Base-by-base conservation (phyloP, 2,888 invertebrate genomes). In the Lasioglossum marginatum region DNA sequence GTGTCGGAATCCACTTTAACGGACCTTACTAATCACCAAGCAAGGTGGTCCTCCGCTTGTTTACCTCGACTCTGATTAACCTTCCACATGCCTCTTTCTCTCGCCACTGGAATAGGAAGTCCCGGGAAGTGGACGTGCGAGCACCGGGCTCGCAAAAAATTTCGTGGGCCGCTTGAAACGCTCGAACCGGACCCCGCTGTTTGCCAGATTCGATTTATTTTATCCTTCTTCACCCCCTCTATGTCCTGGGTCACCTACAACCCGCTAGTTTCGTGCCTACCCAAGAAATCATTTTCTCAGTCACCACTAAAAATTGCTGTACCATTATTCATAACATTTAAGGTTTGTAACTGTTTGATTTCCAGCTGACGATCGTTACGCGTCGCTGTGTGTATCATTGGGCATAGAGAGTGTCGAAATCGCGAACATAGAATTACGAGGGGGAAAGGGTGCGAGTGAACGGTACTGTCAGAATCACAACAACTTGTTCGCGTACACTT, bases 11-110 rank as follows among this genome's bases (percentile, higher is more conserved):
- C 88, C 88, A 91, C 91, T 91, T 91, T 92, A 92, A 92, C 92
- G 92, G 92, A 92, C 90, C 89, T 90, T 89, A 88, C 92, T 93
- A 94, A 94, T 94, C 93, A 93, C 91, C 89, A 83, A 81, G 88
- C 85, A 86, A 79, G 82, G 80, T 89, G 86, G 85, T 90, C 92
- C 88, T 92, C 88, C 89, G 88, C 90, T 91, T 92, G 91, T 93
- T 92, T 90, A 92, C 92, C 92, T 93, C 91, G 92, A 92, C 92
- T 93, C 92, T 92, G 94, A 94, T 93, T 93, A 93, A 93, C 91
- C 92, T 90, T 90, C 88, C 90, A 81, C 89, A 88, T 88, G 63
- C 27, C 60, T 60, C 60, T 27, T 12, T 60, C 14, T 12, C 60
- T 60, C 14, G 12, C 4, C n/a, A 52, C 52, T 52, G 52, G 10